These are phyloP conservation scores for Protomyctophum bolini DNA, from an alignment of 2,113 vertebrate species.

Conservation along the genomic window DNA sequence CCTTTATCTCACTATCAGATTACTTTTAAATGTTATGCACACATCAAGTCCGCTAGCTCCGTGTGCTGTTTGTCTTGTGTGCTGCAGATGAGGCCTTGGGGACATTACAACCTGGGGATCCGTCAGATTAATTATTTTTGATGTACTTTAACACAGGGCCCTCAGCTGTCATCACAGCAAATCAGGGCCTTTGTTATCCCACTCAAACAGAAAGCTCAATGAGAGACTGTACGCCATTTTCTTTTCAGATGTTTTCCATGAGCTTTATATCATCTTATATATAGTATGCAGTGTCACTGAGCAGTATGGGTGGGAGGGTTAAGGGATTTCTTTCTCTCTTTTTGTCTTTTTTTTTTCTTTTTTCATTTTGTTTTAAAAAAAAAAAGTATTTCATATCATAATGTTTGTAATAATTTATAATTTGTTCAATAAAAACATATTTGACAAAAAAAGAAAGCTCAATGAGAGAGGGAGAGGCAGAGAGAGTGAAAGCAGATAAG, in stretches of 20 bases:
- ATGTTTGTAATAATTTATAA: too few species aligned
- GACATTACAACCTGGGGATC: slow-evolving; percentile 3
- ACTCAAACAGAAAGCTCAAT: slow-evolving; percentile 46
- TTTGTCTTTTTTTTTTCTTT: too few species aligned
- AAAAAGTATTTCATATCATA: too few species aligned
- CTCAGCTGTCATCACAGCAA: slow-evolving; percentile 9
- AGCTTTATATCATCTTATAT: too few species aligned
- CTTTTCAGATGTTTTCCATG: too few species aligned
- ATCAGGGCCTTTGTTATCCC: slow-evolving; percentile 16
- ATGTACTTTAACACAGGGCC: slow-evolving; percentile 21
- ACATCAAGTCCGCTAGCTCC: slow-evolving; percentile 39
- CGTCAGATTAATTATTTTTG: not conserved
- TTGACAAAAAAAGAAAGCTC: slow-evolving; percentile 51
- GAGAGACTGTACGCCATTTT: slow-evolving; percentile 8
- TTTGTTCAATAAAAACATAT: too few species aligned
- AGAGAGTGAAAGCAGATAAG: not conserved
- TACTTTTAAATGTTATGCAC: slow-evolving; percentile 62
- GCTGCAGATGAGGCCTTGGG: not conserved
- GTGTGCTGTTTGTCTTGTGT: slow-evolving; percentile 27
- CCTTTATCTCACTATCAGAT: slow-evolving; percentile 60
- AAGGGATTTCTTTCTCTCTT: too few species aligned
- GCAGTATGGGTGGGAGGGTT: too few species aligned
- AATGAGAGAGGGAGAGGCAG: not conserved
- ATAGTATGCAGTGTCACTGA: too few species aligned
- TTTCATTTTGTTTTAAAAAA: too few species aligned